A percentile compares a stretch with the other conserved stretches of the same genome.
Evolutionary conservation across 2,113 vertebrate species (phyloP).

Genomic region (Columba janthina): DNA sequence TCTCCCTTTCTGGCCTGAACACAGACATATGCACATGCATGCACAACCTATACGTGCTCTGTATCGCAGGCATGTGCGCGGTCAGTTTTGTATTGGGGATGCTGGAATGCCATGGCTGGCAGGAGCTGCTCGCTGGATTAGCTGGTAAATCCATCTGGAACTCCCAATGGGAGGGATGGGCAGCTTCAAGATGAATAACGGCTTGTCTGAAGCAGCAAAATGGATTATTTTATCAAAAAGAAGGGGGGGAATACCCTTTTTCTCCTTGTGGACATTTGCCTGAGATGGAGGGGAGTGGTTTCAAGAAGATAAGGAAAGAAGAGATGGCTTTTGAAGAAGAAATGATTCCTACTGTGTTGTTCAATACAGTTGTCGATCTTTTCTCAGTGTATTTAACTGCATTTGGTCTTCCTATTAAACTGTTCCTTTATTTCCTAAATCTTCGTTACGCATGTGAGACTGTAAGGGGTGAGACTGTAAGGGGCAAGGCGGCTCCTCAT

Average conservation of each 20-base stretch:
- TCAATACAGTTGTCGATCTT: background rate
- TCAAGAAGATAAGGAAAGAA: background rate
- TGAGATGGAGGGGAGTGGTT: background rate
- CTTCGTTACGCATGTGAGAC: background rate
- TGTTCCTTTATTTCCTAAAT: background rate
- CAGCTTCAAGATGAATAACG: slow-evolving; percentile 73
- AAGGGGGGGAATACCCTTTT: slow-evolving; percentile 19
- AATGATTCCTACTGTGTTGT: background rate
- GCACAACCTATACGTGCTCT: background rate
- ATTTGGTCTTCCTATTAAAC: background rate
- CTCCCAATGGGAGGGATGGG: slow-evolving; percentile 61
- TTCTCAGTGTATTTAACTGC: background rate
- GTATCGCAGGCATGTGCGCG: accelerated
- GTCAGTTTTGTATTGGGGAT: background rate
- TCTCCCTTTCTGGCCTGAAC: background rate
- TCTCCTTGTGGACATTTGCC: slow-evolving; percentile 47
- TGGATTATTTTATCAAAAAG: slow-evolving; percentile 70
- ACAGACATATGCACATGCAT: background rate
- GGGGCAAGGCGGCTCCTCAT: background rate
- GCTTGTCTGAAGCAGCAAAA: slow-evolving; percentile 74
- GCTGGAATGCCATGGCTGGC: slow-evolving; percentile 69
- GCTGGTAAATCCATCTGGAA: slow-evolving; percentile 76
- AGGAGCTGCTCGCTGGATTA: slow-evolving; percentile 74
- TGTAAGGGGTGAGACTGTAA: background rate
- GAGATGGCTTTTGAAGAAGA: background rate